A percentile compares a stretch with the other conserved stretches of the same genome.
phyloP scores from a whole-genome alignment of 2,113 vertebrate species.

The Psettodes erumei region DNA sequence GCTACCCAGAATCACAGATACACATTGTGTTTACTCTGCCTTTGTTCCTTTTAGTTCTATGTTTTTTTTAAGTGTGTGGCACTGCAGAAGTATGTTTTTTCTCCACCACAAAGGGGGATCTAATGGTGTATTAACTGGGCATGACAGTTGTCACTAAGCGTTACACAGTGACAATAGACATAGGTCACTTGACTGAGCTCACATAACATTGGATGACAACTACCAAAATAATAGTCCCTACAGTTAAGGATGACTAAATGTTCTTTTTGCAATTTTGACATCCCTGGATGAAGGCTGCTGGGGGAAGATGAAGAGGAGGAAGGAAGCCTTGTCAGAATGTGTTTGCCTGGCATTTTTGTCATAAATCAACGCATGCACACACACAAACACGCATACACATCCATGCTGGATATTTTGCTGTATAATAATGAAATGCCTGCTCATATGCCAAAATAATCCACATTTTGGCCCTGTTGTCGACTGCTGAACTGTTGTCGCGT shows the following conservation, averaged over 20 bases:
- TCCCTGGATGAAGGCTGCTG: conserved; percentile 29
- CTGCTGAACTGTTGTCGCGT: conserved; percentile 29
- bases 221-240: conserved; percentile 39
- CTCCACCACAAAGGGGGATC: not conserved
- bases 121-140: conserved; percentile 41
- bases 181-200: conserved; percentile 58
- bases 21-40: not conserved
- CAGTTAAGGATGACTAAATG: conserved; percentile 43
- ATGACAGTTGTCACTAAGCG: conserved; percentile 63
- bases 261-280: conserved; percentile 51
- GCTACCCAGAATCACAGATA: conserved; percentile 13
- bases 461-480: not conserved
- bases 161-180: conserved; percentile 55
- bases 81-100: conserved; percentile 5
- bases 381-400: conserved; percentile 2
- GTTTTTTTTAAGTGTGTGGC: conserved; percentile 3
- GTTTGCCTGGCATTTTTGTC: conserved; percentile 36
- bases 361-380: conserved; percentile 26
- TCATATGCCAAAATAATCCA: conserved; percentile 6
- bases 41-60: not conserved
- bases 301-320: conserved; percentile 18
- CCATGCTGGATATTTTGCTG: not conserved
- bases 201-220: conserved; percentile 40
- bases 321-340: conserved; percentile 53
- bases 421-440: conserved; percentile 6